Conservation (phyloP, 2,113 vertebrate genomes). For the Carettochelys insculpta region DNA sequence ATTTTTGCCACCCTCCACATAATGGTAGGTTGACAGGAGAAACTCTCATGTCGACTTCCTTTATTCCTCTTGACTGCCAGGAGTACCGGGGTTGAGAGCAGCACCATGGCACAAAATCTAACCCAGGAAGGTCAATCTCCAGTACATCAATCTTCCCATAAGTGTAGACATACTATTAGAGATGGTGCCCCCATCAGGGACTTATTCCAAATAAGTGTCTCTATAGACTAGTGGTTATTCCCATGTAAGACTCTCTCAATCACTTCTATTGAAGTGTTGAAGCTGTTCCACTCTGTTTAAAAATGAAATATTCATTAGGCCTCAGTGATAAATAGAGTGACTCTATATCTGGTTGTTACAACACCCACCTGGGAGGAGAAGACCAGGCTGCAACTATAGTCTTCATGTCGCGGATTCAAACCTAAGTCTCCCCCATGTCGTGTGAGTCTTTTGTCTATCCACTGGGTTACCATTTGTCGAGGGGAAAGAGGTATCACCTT, state of each 20-base stretch:
- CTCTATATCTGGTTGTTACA: background rate
- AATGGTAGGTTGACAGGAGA: too few species aligned
- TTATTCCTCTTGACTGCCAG: too few species aligned
- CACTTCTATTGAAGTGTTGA: background rate
- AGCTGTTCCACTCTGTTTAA: background rate
- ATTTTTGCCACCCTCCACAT: too few species aligned
- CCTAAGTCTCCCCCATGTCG: background rate
- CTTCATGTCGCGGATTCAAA: background rate
- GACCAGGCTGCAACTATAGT: background rate
- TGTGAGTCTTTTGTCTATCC: too few species aligned
- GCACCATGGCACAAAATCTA: too few species aligned
- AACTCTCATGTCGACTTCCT: too few species aligned
- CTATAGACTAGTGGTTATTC: background rate
- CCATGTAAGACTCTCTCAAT: background rate
- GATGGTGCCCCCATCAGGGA: background rate
- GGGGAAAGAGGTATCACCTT: background rate
- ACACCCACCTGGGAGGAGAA: background rate
- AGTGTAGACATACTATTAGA: too few species aligned
- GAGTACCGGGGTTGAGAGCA: too few species aligned
- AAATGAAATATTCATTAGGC: background rate
- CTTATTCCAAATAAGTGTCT: background rate
- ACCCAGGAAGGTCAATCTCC: too few species aligned
- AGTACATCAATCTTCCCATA: too few species aligned
- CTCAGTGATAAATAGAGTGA: background rate
- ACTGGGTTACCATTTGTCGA: background rate